Evolutionary conservation across 2,888 invertebrate species (phyloP).

Genomic region (Seira ritae): DNA sequence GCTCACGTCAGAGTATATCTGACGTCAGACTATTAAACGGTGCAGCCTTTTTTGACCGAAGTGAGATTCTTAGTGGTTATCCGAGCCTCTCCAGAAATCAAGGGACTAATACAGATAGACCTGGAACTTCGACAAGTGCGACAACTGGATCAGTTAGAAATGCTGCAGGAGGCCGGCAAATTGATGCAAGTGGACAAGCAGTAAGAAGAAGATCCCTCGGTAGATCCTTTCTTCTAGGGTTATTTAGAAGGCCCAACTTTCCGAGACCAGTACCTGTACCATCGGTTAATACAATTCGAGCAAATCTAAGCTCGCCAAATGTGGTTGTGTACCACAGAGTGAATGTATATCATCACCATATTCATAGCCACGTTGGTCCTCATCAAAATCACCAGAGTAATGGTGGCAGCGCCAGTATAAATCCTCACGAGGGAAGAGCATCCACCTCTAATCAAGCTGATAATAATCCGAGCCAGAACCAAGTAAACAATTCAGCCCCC

Average conservation of each 20-base stretch:
- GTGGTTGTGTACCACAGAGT: slow-evolving; percentile 71
- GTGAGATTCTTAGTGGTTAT: slow-evolving; percentile 36
- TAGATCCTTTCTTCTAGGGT: slow-evolving; percentile 52
- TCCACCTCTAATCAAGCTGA: not conserved
- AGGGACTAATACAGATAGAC: slow-evolving; percentile 33
- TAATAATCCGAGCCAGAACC: not conserved
- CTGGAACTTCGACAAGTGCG: slow-evolving; percentile 8
- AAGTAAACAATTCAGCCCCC: not conserved
- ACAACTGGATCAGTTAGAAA: not conserved
- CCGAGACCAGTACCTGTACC: slow-evolving; percentile 30
- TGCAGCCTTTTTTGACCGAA: slow-evolving; percentile 60
- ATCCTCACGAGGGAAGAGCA: not conserved
- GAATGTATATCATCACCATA: slow-evolving; percentile 59
- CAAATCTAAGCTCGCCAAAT: slow-evolving; percentile 58
- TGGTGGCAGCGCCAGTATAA: not conserved
- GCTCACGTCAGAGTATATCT: slow-evolving; percentile 60
- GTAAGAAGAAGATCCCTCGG: slow-evolving; percentile 30
- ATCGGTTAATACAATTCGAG: slow-evolving; percentile 40
- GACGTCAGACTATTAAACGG: slow-evolving; percentile 68
- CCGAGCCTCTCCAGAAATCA: slow-evolving; percentile 34
- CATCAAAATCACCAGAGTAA: not conserved
- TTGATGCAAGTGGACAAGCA: slow-evolving; percentile 5
- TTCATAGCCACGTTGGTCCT: slow-evolving; percentile 41
- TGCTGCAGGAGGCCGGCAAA: not conserved
- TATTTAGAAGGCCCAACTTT: slow-evolving; percentile 53